Conservation (phyloP, 2,113 vertebrate genomes). For the Salvator merianae region DNA sequence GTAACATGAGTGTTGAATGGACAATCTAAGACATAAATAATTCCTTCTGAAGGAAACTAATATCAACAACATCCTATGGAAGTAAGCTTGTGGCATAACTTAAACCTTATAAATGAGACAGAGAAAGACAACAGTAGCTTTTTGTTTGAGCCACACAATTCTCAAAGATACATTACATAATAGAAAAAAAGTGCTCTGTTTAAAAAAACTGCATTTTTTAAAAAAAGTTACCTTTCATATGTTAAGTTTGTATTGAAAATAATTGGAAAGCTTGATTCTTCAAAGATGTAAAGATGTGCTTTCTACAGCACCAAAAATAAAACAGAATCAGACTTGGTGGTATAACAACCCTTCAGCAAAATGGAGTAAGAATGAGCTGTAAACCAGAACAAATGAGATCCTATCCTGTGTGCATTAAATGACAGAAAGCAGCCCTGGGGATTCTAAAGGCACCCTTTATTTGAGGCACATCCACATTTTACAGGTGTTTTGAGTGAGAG, state of each 20-base stretch:
- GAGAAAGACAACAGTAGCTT: background rate
- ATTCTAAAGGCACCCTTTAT: constrained; percentile 5
- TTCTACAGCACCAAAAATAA: constrained; percentile 7
- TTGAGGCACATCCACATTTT: background rate
- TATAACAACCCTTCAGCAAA: constrained; percentile 37
- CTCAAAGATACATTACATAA: background rate
- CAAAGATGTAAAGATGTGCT: background rate
- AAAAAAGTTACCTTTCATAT: background rate
- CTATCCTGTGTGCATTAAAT: background rate
- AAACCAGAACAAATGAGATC: constrained; percentile 26
- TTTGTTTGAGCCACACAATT: background rate
- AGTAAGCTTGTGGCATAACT: background rate
- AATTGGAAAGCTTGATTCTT: background rate
- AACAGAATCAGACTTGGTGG: background rate
- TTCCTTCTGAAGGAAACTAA: background rate
- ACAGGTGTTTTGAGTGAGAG: background rate
- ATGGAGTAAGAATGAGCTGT: background rate
- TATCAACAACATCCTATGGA: background rate
- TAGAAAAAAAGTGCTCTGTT: background rate
- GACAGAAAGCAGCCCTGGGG: background rate
- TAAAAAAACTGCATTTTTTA: background rate
- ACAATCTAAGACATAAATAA: too few species aligned
- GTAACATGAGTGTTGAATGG: background rate
- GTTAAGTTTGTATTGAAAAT: background rate
- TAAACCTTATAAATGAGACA: background rate